Evolutionary conservation across 1,140 invertebrate species (phyloP).

Genomic region (Scaptodrosophila lebanonensis): DNA sequence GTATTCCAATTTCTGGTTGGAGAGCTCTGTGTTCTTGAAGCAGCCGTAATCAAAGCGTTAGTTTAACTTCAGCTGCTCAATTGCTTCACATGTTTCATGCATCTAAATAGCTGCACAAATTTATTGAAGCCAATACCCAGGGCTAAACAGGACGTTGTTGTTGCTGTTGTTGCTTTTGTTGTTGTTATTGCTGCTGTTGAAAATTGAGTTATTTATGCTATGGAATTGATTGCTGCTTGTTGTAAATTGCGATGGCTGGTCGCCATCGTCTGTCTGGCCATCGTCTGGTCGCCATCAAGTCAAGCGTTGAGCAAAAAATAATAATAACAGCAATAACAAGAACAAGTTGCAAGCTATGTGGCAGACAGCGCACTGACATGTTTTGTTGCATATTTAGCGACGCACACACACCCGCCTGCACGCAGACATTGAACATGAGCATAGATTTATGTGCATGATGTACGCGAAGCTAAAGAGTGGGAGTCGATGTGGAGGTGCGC

Average conservation of each 20-base stretch:
- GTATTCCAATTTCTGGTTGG: too few species aligned
- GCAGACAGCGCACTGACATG: not conserved
- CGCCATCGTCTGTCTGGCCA: not conserved
- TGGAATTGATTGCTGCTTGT: conserved; percentile 70
- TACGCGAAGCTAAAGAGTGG: too few species aligned
- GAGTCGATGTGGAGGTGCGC: too few species aligned
- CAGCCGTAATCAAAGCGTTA: too few species aligned
- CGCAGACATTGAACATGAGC: too few species aligned
- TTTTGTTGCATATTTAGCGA: not conserved
- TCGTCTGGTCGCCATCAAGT: conserved; percentile 24
- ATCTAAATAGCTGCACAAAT: conserved; percentile 26
- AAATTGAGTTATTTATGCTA: conserved; percentile 72
- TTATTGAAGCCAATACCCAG: conserved; percentile 47
- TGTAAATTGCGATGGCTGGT: conserved; percentile 46
- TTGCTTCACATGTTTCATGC: too few species aligned
- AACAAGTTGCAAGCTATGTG: not conserved
- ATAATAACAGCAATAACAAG: conserved; percentile 2
- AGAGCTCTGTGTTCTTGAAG: too few species aligned
- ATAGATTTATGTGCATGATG: too few species aligned
- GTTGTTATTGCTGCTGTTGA: conserved; percentile 9
- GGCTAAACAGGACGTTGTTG: conserved; percentile 17
- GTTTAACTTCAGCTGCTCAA: too few species aligned
- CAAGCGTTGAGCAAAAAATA: conserved; percentile 40
- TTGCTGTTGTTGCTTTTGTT: not conserved
- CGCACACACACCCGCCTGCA: not conserved